Percentiles rank a stretch among this genome's conserved stretches.
Evolutionary conservation across 2,113 vertebrate species (phyloP).

Genomic region (Lepisosteus osseus): DNA sequence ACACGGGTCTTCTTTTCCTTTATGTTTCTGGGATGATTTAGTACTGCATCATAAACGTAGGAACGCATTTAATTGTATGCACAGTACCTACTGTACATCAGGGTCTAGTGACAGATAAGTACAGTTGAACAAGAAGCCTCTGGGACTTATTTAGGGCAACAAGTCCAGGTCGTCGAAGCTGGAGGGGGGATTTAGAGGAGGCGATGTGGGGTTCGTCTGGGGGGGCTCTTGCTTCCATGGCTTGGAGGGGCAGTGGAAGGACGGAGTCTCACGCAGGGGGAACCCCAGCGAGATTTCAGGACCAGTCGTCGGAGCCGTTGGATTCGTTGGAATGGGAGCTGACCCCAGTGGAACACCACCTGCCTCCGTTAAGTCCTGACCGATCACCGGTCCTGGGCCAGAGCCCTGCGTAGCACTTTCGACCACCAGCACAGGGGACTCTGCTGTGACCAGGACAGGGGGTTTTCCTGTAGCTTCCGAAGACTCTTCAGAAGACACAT

Average conservation of each 20-base stretch:
- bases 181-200: too few species aligned
- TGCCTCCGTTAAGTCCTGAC: too few species aligned
- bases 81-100: too few species aligned
- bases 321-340: background rate
- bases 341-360: background rate
- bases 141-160: conserved; percentile 5
- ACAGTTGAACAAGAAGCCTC: background rate
- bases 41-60: too few species aligned
- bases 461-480: conserved; percentile 29
- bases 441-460: background rate
- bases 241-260: conserved; percentile 75
- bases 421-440: too few species aligned
- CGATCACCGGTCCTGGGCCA: too few species aligned
- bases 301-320: conserved; percentile 1
- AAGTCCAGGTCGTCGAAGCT: conserved; percentile 42
- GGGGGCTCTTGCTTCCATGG: conserved; percentile 69
- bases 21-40: too few species aligned
- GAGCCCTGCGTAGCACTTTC: too few species aligned
- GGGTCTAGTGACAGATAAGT: too few species aligned
- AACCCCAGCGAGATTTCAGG: conserved; percentile 26
- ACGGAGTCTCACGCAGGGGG: background rate
- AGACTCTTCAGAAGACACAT: conserved; percentile 61
- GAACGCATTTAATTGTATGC: too few species aligned
- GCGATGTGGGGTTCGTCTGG: background rate
- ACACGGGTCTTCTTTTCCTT: too few species aligned